These are phyloP conservation scores for Philypnodon macrostomus DNA, from an alignment of 2,797 vertebrate species.

Conservation along the genomic window DNA sequence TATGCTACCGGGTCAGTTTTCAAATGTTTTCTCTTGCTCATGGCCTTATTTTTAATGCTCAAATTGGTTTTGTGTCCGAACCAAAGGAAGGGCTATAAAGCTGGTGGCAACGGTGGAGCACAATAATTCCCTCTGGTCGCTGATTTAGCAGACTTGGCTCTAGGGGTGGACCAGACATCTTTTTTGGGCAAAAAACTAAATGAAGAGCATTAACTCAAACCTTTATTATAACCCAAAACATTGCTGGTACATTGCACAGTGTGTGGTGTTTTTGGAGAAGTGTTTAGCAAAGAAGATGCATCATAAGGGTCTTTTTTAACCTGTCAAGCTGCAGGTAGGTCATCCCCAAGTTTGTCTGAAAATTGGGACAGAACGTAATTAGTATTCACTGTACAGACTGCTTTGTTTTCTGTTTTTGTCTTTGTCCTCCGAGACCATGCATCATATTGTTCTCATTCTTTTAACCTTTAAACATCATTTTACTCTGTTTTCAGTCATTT, in stretches of 20 bases:
- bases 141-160: no score
- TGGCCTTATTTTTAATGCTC: conserved; percentile 39
- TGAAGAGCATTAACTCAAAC: no score
- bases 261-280: background rate
- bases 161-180: no score
- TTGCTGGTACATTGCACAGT: no score
- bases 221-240: no score
- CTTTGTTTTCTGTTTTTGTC: conserved; percentile 18
- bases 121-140: no score
- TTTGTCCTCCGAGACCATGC: conserved; percentile 18
- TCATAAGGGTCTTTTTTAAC: conserved; percentile 1
- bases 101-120: conserved; percentile 36
- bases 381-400: conserved; percentile 34
- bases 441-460: conserved; percentile 23
- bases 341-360: conserved; percentile 22
- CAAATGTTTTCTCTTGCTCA: conserved; percentile 37
- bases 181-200: no score
- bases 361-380: conserved; percentile 36
- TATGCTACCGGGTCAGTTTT: conserved; percentile 14
- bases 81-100: conserved; percentile 20
- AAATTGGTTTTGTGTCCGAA: conserved; percentile 43
- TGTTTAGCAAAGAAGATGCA: background rate
- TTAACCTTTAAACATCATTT: conserved; percentile 18
- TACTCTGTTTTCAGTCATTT: conserved; percentile 3
- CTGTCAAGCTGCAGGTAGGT: conserved; percentile 18